phyloP scores from a whole-genome alignment of 2,888 invertebrate species.

The Drosophila seclusa region DNA sequence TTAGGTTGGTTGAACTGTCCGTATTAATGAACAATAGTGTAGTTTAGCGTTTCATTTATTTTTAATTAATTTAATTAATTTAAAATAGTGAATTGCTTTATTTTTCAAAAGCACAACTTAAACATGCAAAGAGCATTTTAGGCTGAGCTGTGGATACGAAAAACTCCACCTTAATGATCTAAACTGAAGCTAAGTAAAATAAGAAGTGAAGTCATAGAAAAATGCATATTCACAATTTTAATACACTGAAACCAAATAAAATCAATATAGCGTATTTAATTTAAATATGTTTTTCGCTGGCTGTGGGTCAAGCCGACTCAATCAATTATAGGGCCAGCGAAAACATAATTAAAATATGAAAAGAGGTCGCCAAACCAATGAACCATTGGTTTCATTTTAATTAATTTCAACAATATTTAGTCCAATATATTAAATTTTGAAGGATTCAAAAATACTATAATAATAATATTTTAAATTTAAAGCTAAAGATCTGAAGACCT shows the following conservation, averaged over 20 bases:
- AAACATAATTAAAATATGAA: background rate
- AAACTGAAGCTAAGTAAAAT: background rate
- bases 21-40: background rate
- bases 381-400: background rate
- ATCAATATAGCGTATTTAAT: background rate
- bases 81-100: background rate
- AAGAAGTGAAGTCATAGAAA: background rate
- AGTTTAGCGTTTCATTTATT: background rate
- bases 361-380: background rate
- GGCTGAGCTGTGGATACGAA: background rate
- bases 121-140: too few species aligned
- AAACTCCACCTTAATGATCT: background rate
- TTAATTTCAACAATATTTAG: background rate
- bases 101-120: background rate
- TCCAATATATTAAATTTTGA: background rate
- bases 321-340: background rate
- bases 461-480: background rate
- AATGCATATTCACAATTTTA: rapidly evolving
- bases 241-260: background rate
- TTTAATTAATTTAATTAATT: background rate
- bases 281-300: background rate
- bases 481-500: background rate
- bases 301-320: background rate
- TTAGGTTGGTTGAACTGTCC: conserved; percentile 2
- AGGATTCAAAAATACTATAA: background rate